Evolutionary conservation across 1,140 invertebrate genomes (phyloP).

Genomic region (Centruroides vittatus): DNA sequence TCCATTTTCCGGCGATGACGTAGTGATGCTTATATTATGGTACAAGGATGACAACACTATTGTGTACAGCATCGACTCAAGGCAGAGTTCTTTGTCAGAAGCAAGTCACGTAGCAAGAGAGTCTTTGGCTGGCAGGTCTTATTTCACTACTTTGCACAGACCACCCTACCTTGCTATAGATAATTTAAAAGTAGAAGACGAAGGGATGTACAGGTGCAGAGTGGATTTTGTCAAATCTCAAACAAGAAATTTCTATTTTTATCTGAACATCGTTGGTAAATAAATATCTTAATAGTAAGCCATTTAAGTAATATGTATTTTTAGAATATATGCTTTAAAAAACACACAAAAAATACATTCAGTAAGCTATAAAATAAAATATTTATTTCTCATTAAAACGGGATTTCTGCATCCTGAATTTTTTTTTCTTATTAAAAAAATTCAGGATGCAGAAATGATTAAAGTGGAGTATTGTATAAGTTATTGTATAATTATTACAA

Average conservation of each 20-base stretch:
- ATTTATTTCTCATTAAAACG: too few species aligned
- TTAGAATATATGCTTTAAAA: too few species aligned
- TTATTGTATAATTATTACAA: too few species aligned
- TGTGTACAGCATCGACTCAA: slow-evolving; percentile 47
- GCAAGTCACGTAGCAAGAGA: slow-evolving; percentile 9
- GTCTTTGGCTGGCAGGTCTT: slow-evolving; percentile 14
- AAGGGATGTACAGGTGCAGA: slow-evolving; percentile 67
- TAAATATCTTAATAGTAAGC: slow-evolving; percentile 1
- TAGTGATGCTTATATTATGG: slow-evolving; percentile 80
- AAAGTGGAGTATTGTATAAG: too few species aligned
- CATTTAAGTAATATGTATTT: too few species aligned
- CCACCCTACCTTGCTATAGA: slow-evolving; percentile 17
- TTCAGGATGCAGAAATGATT: too few species aligned
- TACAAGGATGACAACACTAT: slow-evolving; percentile 66
- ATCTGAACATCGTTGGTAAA: slow-evolving; percentile 77
- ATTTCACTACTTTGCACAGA: slow-evolving; percentile 17
- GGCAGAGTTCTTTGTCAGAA: slow-evolving; percentile 6
- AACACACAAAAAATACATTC: too few species aligned
- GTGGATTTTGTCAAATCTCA: slow-evolving; percentile 78
- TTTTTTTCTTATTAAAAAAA: too few species aligned
- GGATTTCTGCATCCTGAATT: too few species aligned
- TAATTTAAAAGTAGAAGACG: slow-evolving; percentile 38
- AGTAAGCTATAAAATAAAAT: too few species aligned
- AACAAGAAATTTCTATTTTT: slow-evolving; percentile 69
- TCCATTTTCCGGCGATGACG: slow-evolving; percentile 50